Base-by-base conservation (phyloP, 2,888 invertebrate species). In the Apodemia zela region DNA sequence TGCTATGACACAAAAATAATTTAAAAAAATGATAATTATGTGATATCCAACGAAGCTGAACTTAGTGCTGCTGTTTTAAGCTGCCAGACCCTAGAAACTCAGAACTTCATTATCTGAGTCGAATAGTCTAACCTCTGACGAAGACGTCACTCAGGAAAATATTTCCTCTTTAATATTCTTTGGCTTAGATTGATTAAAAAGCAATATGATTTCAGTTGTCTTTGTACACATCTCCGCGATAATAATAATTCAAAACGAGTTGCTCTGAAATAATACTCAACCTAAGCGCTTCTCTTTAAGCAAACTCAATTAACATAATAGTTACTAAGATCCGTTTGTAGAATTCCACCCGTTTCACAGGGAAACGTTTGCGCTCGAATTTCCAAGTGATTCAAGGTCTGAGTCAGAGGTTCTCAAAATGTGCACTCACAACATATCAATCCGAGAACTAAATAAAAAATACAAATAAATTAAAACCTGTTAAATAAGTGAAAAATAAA, bases 251-350 rank as follows among this genome's bases (percentile, higher is more conserved):
- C 21, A 21, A 54, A 54, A 54, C 21, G 54, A 54, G 54, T 54
- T 54, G 54, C 54, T 25, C 54, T 21, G 25, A 54, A 54, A 54
- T 54, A 54, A 54, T 54, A 54, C 54, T 11, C 17, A 18, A 18
- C 49, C 18, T 54, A 15, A 15, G 54, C 15, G 54, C 21, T 54
- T 18, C 54, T 21, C 25, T 54, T 25, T 54, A 25, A 54, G 54
- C 54, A 21, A 54, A 54, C 54, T 54, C 54, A 54, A 54, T 54
- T 54, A 54, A 54, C 54, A 54, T 54, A 51, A 51, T 51, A 54
- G 54, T 54, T 54, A 25, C 54, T 54, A 21, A 54, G 21, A 21
- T 21, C 54, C 21, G 18, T 54, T 54, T 25, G 54, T 25, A 3
- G 21, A 54, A 54, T 54, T 54, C 21, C 51, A 13, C 13, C 54